Percentiles rank a stretch among this genome's conserved stretches.
These are phyloP conservation scores for Barnardius zonarius DNA, from an alignment of 2,113 vertebrate species.

Conservation along the genomic window DNA sequence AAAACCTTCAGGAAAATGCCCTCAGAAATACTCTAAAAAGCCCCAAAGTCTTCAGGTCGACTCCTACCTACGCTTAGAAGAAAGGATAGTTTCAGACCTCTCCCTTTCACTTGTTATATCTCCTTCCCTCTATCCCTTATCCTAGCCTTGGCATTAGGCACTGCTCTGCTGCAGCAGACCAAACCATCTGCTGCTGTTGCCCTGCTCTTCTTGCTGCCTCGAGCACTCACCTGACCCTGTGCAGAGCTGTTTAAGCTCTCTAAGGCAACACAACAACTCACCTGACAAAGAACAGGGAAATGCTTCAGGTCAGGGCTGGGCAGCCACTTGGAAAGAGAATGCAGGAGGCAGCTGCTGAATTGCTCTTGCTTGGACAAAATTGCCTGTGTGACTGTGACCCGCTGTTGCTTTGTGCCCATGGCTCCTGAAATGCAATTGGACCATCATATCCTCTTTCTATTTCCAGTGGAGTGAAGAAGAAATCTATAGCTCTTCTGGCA, in stretches of 20 bases:
- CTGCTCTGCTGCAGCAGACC: background rate
- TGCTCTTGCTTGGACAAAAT: background rate
- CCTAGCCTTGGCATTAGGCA: background rate
- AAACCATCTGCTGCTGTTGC: background rate
- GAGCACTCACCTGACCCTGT: background rate
- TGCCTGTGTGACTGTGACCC: accelerated
- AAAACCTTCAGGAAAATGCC: background rate
- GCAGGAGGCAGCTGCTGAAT: background rate
- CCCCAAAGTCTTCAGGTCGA: background rate
- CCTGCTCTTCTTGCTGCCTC: background rate
- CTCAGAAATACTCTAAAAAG: background rate
- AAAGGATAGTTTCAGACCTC: background rate
- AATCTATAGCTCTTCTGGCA: background rate
- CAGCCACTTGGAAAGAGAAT: background rate
- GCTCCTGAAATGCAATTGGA: background rate
- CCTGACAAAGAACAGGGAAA: background rate
- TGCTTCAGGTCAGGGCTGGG: background rate
- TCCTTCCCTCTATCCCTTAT: background rate
- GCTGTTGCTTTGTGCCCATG: background rate
- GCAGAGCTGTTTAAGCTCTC: background rate
- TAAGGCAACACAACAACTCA: background rate
- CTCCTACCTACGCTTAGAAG: background rate
- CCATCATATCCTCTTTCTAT: background rate
- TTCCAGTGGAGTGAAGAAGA: background rate
- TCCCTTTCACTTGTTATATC: accelerated